phyloP scores from a whole-genome alignment of 2,797 vertebrate species.

The Nyctibius grandis region DNA sequence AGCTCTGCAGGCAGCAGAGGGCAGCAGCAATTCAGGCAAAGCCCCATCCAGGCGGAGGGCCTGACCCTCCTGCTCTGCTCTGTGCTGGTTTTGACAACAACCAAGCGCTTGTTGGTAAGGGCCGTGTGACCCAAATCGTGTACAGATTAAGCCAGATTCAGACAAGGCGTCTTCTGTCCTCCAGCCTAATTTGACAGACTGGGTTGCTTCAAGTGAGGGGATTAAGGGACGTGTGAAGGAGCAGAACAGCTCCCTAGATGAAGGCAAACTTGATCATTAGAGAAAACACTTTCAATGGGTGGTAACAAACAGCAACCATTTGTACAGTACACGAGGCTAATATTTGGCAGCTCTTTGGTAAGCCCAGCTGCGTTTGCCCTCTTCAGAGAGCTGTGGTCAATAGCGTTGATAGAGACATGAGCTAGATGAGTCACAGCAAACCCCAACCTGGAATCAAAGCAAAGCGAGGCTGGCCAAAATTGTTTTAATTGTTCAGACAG shows the following conservation, averaged over 20 bases:
- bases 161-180: conserved; percentile 10
- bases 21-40: background rate
- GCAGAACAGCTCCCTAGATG: background rate
- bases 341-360: background rate
- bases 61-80: background rate
- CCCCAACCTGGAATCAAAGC: background rate
- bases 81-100: background rate
- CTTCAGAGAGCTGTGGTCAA: background rate
- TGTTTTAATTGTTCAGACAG: conserved; percentile 24
- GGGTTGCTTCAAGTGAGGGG: background rate
- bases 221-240: background rate
- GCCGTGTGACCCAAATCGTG: background rate
- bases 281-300: background rate
- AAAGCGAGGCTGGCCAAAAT: background rate
- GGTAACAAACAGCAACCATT: background rate
- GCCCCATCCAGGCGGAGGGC: background rate
- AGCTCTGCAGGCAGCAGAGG: background rate
- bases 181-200: background rate
- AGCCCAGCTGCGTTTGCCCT: background rate
- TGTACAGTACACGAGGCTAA: background rate
- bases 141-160: background rate
- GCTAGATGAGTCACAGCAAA: background rate
- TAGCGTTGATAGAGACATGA: background rate
- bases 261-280: background rate
- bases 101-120: background rate